These are phyloP conservation scores for Thermophis baileyi DNA, from an alignment of 2,113 vertebrate genomes.

Conservation along the genomic window DNA sequence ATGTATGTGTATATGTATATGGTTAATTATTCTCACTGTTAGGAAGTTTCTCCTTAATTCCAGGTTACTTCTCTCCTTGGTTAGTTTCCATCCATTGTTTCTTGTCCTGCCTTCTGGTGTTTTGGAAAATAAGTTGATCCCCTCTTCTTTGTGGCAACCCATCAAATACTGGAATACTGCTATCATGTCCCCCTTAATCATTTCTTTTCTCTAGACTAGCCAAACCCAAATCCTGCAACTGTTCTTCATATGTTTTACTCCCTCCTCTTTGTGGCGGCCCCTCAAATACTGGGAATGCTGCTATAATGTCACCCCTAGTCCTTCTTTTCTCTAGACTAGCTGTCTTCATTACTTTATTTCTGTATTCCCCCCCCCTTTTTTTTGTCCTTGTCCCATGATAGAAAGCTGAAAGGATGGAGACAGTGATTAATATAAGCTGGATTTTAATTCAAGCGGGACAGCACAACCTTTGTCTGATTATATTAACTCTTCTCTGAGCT, in stretches of 20 bases:
- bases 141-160: neutral
- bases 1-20: too few relatives aligned
- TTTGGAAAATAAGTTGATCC: neutral
- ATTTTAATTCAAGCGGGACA: conserved; percentile 53
- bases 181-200: neutral
- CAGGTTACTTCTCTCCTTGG: neutral
- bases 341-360: neutral
- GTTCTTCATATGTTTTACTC: too few relatives aligned
- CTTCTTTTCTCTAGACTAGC: neutral
- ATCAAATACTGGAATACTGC: neutral
- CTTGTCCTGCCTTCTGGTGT: neutral
- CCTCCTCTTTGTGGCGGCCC: neutral
- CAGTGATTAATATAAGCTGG: conserved; percentile 58
- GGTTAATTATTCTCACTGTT: neutral
- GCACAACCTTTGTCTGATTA: conserved; percentile 41
- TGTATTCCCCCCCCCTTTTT: conserved; percentile 18
- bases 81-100: neutral
- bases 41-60: neutral
- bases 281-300: neutral
- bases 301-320: neutral
- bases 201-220: neutral
- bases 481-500: conserved; percentile 57
- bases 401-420: conserved; percentile 46
- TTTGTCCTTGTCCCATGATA: conserved; percentile 50
- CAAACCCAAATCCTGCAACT: too few relatives aligned